Conservation (phyloP, 2,797 vertebrate genomes). For the Gobionotothen gibberifrons region DNA sequence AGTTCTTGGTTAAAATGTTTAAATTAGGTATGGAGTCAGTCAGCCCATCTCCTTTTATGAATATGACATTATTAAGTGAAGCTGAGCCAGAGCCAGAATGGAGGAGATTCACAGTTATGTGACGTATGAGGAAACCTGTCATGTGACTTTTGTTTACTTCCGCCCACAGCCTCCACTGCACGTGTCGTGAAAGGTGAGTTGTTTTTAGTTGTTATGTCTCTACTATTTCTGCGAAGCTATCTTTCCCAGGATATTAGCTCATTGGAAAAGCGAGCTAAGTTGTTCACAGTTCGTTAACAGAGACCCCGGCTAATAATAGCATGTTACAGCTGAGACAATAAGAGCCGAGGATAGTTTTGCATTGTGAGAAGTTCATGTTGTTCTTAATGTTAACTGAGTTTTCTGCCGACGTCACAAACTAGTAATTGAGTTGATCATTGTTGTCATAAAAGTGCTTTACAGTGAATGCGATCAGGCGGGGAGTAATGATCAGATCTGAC, state of each 20-base stretch:
- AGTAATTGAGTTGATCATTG: no score
- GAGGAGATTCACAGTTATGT: slow-evolving; percentile 42
- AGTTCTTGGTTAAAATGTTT: no score
- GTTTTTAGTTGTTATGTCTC: not conserved
- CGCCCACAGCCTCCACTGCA: slow-evolving; percentile 35
- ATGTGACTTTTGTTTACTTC: slow-evolving; percentile 88
- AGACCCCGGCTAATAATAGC: not conserved
- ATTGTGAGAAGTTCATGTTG: not conserved
- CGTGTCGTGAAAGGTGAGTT: slow-evolving; percentile 70
- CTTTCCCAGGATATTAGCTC: not conserved
- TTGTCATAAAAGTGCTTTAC: not conserved
- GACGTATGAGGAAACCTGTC: slow-evolving; percentile 38
- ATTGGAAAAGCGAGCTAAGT: no score
- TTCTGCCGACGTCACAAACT: not conserved
- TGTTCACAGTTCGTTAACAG: not conserved
- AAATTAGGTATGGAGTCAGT: no score
- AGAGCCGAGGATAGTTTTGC: no score
- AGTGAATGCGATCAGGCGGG: not conserved
- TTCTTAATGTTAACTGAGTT: not conserved
- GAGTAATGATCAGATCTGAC: not conserved
- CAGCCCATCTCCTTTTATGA: no score
- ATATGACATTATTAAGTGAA: no score
- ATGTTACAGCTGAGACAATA: not conserved
- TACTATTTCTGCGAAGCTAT: slow-evolving; percentile 1
- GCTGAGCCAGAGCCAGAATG: slow-evolving; percentile 69